phyloP scores from a whole-genome alignment of 1,140 invertebrate genomes.

The Heliothis subflexa region DNA sequence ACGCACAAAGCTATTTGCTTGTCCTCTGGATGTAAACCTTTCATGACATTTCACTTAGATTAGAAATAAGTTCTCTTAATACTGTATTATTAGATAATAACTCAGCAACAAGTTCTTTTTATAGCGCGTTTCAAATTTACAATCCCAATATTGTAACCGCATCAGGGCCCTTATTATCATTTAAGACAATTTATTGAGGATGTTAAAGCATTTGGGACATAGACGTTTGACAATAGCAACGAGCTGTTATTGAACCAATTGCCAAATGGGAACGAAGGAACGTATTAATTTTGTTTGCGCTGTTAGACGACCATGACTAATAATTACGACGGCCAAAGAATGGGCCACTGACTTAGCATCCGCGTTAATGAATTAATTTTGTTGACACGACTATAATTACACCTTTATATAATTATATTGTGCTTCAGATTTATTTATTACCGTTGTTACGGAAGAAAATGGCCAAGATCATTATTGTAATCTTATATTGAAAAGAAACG shows the following conservation, averaged over 20 bases:
- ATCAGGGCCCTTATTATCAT: not conserved
- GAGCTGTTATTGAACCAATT: slow-evolving; percentile 59
- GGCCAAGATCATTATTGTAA: too few species aligned
- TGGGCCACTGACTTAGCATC: slow-evolving; percentile 12
- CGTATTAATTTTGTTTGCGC: slow-evolving; percentile 64
- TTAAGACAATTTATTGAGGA: slow-evolving; percentile 12
- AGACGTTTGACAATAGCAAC: slow-evolving; percentile 50
- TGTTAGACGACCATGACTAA: slow-evolving; percentile 34
- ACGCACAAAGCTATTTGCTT: too few species aligned
- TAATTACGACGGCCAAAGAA: slow-evolving; percentile 20
- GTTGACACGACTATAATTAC: not conserved
- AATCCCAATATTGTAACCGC: not conserved
- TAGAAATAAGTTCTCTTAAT: not conserved
- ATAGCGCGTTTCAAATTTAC: not conserved
- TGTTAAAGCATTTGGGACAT: slow-evolving; percentile 7
- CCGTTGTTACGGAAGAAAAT: too few species aligned
- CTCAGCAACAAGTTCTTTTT: too few species aligned
- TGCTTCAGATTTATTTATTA: too few species aligned
- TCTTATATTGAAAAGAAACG: too few species aligned
- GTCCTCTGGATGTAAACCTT: too few species aligned
- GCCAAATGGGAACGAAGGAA: slow-evolving; percentile 47
- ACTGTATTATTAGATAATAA: too few species aligned
- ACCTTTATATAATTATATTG: too few species aligned
- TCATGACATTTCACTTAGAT: not conserved
- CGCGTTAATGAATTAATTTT: not conserved